These are phyloP conservation scores for Lasioglossum figueresi DNA, from an alignment of 2,888 invertebrate species.

Conservation along the genomic window DNA sequence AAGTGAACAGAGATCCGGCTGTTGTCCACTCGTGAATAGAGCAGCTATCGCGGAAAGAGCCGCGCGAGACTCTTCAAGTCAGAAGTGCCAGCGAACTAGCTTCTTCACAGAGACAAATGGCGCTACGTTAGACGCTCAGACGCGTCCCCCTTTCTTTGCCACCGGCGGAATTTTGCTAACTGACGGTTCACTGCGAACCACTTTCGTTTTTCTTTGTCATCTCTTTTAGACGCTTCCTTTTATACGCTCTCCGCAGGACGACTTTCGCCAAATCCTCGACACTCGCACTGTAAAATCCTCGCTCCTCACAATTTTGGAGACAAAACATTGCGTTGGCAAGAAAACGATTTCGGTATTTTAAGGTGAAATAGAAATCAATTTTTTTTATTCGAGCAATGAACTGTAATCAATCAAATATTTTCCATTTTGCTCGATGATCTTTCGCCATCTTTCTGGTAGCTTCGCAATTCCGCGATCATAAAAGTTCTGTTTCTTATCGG, in stretches of 20 bases:
- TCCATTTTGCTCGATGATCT: no score
- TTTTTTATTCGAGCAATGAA: no score
- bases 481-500: no score
- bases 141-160: neutral
- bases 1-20: conserved; percentile 36
- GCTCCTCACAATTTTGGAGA: no score
- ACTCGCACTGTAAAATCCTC: no score
- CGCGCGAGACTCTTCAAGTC: conserved; percentile 37
- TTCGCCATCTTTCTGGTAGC: no score
- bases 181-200: neutral
- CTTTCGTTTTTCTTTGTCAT: neutral
- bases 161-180: neutral
- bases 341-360: no score
- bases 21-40: conserved; percentile 56
- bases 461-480: no score
- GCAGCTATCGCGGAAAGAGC: conserved; percentile 47
- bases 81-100: conserved; percentile 39
- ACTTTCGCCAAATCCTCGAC: neutral
- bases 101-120: conserved; percentile 27
- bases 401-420: no score
- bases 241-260: neutral
- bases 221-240: neutral
- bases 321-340: no score
- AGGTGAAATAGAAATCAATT: no score
- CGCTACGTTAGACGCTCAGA: conserved; percentile 9